These are phyloP conservation scores for Porites lobata DNA, from an alignment of 92 coral and sea anemone species.

Conservation along the genomic window DNA sequence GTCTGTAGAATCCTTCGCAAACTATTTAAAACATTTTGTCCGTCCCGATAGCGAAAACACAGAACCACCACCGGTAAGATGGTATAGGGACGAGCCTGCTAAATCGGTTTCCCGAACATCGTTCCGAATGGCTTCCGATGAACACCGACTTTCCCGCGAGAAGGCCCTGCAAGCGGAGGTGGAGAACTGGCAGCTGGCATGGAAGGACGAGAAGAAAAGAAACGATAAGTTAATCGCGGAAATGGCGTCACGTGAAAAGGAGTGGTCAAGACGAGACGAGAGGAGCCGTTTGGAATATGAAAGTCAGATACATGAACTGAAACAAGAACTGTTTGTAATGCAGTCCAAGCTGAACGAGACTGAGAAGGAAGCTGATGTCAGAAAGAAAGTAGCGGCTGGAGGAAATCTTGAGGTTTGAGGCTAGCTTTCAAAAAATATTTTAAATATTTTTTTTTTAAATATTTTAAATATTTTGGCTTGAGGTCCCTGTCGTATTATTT, in stretches of 20 bases:
- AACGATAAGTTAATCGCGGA: constrained; percentile 90
- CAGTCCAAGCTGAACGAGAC: constrained; percentile 83
- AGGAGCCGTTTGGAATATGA: constrained; percentile 81
- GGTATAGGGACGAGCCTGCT: constrained; percentile 89
- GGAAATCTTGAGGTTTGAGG: constrained; percentile 83
- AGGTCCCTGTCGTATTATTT: too few relatives aligned
- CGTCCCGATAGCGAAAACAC: constrained; percentile 74
- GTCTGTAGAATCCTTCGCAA: constrained; percentile 96
- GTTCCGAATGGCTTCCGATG: constrained; percentile 69
- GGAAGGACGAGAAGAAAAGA: constrained; percentile 95
- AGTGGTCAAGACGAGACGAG: constrained; percentile 87
- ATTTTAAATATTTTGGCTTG: too few relatives aligned
- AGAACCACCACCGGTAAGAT: constrained; percentile 78
- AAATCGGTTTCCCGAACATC: constrained; percentile 75
- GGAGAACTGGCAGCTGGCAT: constrained; percentile 93
- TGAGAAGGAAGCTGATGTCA: constrained; percentile 76
- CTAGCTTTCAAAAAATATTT: neutral
- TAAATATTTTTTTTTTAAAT: too few relatives aligned
- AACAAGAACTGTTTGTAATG: constrained; percentile 93
- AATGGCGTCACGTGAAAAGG: constrained; percentile 89
- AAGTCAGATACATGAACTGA: constrained; percentile 89
- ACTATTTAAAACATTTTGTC: constrained; percentile 88
- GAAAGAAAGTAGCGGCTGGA: constrained; percentile 82
- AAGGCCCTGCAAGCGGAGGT: constrained; percentile 86
- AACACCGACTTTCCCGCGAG: constrained; percentile 86